Conservation (phyloP, 1,140 invertebrate species). For the Gryon sp. region DNA sequence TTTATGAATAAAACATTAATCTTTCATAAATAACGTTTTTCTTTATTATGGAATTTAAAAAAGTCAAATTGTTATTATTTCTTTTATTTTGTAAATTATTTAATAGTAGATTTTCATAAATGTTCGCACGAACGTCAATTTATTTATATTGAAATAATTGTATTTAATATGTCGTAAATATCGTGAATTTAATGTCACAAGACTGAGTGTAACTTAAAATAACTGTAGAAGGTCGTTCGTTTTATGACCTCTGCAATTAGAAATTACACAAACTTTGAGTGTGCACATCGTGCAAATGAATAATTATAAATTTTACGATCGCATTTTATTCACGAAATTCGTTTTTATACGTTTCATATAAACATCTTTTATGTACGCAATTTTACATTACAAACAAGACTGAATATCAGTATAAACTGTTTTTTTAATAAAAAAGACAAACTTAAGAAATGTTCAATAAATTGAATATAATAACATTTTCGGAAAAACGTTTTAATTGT, state of each 20-base stretch:
- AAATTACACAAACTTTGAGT: slow-evolving; percentile 34
- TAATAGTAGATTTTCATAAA: no score
- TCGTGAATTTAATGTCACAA: slow-evolving; percentile 19
- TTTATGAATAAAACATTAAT: no score
- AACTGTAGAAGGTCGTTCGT: slow-evolving; percentile 35
- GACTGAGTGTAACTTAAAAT: slow-evolving; percentile 26
- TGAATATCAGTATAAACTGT: background rate
- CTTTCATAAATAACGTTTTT: no score
- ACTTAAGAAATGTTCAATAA: background rate
- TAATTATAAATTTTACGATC: slow-evolving; percentile 23
- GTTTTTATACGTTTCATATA: slow-evolving; percentile 27
- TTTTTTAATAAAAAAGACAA: background rate
- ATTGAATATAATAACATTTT: no score
- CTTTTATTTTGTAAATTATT: no score
- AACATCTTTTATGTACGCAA: slow-evolving; percentile 9
- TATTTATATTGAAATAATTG: no score
- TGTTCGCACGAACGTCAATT: no score
- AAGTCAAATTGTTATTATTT: no score
- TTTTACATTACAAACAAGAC: background rate
- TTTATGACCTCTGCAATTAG: slow-evolving; percentile 44
- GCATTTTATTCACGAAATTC: slow-evolving; percentile 29
- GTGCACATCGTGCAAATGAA: slow-evolving; percentile 10
- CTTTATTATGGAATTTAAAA: no score
- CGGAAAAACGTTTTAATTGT: no score
- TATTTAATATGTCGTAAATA: background rate